Conservation (phyloP, 1,140 invertebrate species). For the Berghia stephanieae region DNA sequence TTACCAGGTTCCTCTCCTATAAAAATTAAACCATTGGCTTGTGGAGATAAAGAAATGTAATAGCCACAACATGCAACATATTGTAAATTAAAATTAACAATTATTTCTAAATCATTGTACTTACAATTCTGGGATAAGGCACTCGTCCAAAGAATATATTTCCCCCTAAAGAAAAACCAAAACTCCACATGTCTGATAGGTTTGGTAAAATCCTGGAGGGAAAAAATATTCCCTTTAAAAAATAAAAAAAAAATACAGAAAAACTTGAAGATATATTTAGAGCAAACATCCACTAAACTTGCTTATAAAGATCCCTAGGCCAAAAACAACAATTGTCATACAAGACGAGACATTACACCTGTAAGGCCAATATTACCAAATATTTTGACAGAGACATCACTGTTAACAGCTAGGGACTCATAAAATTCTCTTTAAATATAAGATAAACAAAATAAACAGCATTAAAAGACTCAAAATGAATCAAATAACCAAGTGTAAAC, state of each 20-base stretch:
- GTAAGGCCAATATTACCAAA: too few relatives aligned
- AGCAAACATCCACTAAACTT: too few relatives aligned
- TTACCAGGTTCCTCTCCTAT: neutral
- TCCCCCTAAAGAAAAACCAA: slow-evolving; percentile 98
- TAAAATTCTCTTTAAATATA: too few relatives aligned
- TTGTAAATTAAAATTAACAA: slow-evolving; percentile 6
- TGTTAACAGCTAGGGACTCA: too few relatives aligned
- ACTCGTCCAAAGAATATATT: slow-evolving; percentile 99
- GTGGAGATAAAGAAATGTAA: neutral
- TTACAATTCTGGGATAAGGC: slow-evolving; percentile 96
- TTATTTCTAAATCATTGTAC: slow-evolving; percentile 63
- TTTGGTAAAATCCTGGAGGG: slow-evolving; percentile 77
- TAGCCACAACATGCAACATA: too few relatives aligned
- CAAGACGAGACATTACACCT: too few relatives aligned
- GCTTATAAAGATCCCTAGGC: too few relatives aligned
- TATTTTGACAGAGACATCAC: too few relatives aligned
- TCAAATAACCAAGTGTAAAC: too few relatives aligned
- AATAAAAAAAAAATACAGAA: slow-evolving; percentile 3
- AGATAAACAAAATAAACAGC: too few relatives aligned
- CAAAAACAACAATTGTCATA: too few relatives aligned
- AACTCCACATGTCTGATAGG: slow-evolving; percentile 99
- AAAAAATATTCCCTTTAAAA: slow-evolving; percentile 24
- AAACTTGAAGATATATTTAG: slow-evolving; percentile 3
- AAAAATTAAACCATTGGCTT: neutral
- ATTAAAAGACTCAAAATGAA: too few relatives aligned